Base-by-base conservation (phyloP, 2,888 invertebrate species). In the Tenthredo mesomela region DNA sequence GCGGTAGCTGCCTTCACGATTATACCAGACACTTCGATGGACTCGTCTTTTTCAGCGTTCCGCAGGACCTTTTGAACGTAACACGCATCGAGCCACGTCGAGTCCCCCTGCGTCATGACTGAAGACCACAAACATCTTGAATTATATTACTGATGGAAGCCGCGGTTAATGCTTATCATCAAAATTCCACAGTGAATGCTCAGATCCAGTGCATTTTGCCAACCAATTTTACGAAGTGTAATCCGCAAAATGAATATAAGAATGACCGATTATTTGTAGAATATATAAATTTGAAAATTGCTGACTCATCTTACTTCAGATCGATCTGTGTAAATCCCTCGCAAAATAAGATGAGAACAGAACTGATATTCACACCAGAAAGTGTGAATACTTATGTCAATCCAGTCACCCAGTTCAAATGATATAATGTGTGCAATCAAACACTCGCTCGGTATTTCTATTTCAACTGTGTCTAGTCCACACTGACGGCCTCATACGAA, bases 61-160 rank as follows among this genome's bases (percentile, higher is more conserved):
- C 88, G 89, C n/a, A 93, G 86, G 77, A 91, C 85, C 85, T 88
- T 90, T 85, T 92, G 89, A 12, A 89, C 43, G 82, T 92, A 92
- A 61, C 89, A 88, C 37, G 54, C 71, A 86, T 90, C 89, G 86
- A 92, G 84, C 92, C 92, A 92, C 61, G 87, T 65, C 84, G 89
- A 89, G 86, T 50, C 43, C 1, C 37, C 71, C n/a, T 40, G 4
- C 2, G 21, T 43, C 84, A 85, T 84, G 18, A 6, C 80, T 80
- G 40, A 1, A 43, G 10, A 43, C 71, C n/a, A 43, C 6, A 43
- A 21, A 71, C 40, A 37, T n/a, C n/a, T 40, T 10, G 25, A 33
- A 4, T 67, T 67, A 67, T 67, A 54, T 61, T 15, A 25, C 21
- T 25, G 25, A 61, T 61, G 10, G 61, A 61, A 12, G 25, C 61